A percentile compares a stretch with the other conserved stretches of the same genome.
Conservation (phyloP, 2,797 vertebrate species). For the Clarias fuscus region DNA sequence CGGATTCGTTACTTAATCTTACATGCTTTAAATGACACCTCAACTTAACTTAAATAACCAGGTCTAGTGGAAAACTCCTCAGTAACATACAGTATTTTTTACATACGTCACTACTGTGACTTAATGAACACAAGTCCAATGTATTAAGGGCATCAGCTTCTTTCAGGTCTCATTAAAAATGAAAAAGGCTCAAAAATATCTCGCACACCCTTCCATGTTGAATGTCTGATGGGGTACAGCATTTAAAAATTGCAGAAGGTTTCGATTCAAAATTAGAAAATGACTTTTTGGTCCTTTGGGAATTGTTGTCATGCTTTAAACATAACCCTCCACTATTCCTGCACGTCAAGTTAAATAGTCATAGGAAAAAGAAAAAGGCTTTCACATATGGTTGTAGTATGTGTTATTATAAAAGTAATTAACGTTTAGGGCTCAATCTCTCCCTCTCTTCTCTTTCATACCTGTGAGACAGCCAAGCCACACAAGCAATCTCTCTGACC, state of each 20-base stretch:
- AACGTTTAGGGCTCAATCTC: neutral
- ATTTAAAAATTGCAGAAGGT: neutral
- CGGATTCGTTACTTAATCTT: neutral
- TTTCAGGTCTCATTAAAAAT: neutral
- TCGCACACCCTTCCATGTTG: neutral
- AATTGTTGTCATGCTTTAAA: neutral
- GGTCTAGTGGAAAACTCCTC: conserved; percentile 38
- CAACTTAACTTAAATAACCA: neutral
- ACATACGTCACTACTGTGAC: conserved; percentile 11
- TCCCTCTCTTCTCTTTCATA: neutral
- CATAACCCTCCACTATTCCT: neutral
- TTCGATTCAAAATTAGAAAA: neutral
- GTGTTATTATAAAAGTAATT: neutral
- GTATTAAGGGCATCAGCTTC: neutral
- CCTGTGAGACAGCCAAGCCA: neutral
- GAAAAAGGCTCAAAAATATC: neutral
- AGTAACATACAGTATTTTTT: conserved; percentile 1
- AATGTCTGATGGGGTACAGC: neutral
- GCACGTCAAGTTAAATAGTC: neutral
- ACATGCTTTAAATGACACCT: neutral
- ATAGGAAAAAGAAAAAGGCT: neutral
- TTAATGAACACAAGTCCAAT: conserved; percentile 19
- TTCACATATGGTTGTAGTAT: neutral
- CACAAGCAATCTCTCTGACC: conserved; percentile 16
- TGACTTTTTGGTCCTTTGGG: neutral